Base-by-base conservation (phyloP, 2,888 invertebrate genomes). In the Dioctria linearis region DNA sequence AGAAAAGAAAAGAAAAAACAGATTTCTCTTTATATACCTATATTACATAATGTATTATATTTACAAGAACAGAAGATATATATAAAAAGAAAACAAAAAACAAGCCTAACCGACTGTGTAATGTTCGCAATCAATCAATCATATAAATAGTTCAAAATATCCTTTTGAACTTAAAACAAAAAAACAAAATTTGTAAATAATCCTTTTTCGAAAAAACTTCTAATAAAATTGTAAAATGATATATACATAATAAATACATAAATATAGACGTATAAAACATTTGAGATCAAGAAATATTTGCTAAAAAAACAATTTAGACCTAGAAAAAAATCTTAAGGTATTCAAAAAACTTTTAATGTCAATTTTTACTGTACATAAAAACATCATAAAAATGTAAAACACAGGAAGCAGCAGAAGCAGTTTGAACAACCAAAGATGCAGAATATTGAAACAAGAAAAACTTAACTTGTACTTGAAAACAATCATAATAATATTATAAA, bases 401-500 rank as follows among this genome's bases (percentile, higher is more conserved):
- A 25, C 25, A 1, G 25, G 25, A 25, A 25, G 25, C 25, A 25
- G 25, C 25, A 25, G 25, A 25, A 25, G 25, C 37, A 40, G 49
- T 40, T 76, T 39, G 49, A 40, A 25, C 49, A 25, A 63, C 49
- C 61, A 76, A 63, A 63, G 25, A 69, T 69, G 39, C 6, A 5
- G 11, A 63, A 63, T 39, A 63, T 8, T 63, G 59, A 4, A 59
- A 46, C n/a, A 13, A 40, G 46, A 40, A 51, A 63, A 76, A 46
- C 61, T 63, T 42, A 42, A 54, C 73, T 75, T 57, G 57, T 57
- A 76, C 11, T 37, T 37, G 73, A 73, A 76, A 76, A 76, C 57
- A 75, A 75, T 57, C 59, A 73, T 71, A 73, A 57, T n/a, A 61
- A 76, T 63, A 76, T 61, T 63, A 63, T 63, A 76, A 9, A 63